Conservation (phyloP, 2,797 vertebrate species). For the Sebastes trivittatus region DNA sequence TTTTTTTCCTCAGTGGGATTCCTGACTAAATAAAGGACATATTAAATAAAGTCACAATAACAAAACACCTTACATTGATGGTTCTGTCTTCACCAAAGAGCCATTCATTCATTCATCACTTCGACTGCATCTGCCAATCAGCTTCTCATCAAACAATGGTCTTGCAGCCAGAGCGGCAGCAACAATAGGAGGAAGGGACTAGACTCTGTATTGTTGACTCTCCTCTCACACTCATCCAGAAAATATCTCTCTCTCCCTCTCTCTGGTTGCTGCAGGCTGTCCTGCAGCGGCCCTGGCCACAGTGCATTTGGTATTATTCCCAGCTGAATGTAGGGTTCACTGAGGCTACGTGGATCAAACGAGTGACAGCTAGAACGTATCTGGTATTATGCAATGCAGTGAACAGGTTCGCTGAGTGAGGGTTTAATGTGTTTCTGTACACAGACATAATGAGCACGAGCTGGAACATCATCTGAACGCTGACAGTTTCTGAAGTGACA, state of each 20-base stretch:
- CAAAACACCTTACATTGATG: neutral
- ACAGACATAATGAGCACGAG: slow-evolving; percentile 26
- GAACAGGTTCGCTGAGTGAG: slow-evolving; percentile 46
- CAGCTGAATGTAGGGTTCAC: slow-evolving; percentile 66
- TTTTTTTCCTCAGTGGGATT: neutral
- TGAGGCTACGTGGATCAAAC: slow-evolving; percentile 46
- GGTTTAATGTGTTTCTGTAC: slow-evolving; percentile 30
- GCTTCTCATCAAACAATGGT: slow-evolving; percentile 61
- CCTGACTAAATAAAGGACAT: neutral
- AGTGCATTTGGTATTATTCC: slow-evolving; percentile 60
- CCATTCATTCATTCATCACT: slow-evolving; percentile 11
- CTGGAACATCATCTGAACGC: neutral
- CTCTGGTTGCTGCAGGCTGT: slow-evolving; percentile 34
- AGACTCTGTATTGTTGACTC: slow-evolving; percentile 71
- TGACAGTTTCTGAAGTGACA: slow-evolving; percentile 10
- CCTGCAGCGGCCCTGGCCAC: slow-evolving; percentile 43
- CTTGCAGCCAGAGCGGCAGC: slow-evolving; percentile 40
- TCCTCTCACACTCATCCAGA: slow-evolving; percentile 66
- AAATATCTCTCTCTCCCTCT: slow-evolving; percentile 23
- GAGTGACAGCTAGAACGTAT: slow-evolving; percentile 52
- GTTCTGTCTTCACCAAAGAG: slow-evolving; percentile 22
- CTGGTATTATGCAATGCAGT: slow-evolving; percentile 37
- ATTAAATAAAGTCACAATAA: neutral
- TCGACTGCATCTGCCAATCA: slow-evolving; percentile 40
- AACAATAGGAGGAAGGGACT: slow-evolving; percentile 75